Base-by-base conservation (phyloP, 2,113 vertebrate genomes). In the Ctenomys sociabilis region DNA sequence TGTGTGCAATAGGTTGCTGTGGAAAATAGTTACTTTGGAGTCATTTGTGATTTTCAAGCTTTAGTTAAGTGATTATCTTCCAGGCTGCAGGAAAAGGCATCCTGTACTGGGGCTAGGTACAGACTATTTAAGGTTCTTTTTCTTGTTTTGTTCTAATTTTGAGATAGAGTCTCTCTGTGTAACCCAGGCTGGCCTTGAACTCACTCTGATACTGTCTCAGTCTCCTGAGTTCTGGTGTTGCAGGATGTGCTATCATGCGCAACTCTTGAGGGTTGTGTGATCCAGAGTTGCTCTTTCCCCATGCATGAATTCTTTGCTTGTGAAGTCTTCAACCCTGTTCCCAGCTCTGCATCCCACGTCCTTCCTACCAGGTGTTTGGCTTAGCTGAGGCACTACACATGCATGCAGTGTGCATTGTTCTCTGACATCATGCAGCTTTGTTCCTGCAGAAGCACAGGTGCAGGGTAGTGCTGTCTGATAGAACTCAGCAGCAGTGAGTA, bases 1-100 rank as follows among this genome's bases (percentile, higher is more conserved):
- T 24, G 32, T 12, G 0, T 49, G 3, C 30, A 5, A 49, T 40
- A 14, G 13, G 54, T 87, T 73, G 11, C 16, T 78, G 45, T 85
- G 88, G 85, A 91, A 83, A 63, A 21, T 83, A 66, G 59, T 54
- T 68, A 11, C 26, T 70, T 85, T 26, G 28, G 40, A 1, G 17
- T 88, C 40, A n/a, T 70, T 90, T 37, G 78, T 35, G n/a, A 80
- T 94, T 83, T 22, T 57, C 7, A 81, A 26, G n/a, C 21, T 85
- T 30, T 7, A 6, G 13, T 80, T 70, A 43, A 93, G 24, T 37
- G 77, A 52, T 43, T 16, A 1, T 85, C 43, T 72, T 61, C n/a
- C 59, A 91, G 78, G 24, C 54, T 84, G 52, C 30, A 64, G 43
- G 35, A 40, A 32, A 68, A 52, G 26, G 19, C 26, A 49, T 52